Percentiles rank a stretch among this genome's conserved stretches.
Evolutionary conservation across 2,888 invertebrate genomes (phyloP).

Genomic region (Drosophila anomelani): DNA sequence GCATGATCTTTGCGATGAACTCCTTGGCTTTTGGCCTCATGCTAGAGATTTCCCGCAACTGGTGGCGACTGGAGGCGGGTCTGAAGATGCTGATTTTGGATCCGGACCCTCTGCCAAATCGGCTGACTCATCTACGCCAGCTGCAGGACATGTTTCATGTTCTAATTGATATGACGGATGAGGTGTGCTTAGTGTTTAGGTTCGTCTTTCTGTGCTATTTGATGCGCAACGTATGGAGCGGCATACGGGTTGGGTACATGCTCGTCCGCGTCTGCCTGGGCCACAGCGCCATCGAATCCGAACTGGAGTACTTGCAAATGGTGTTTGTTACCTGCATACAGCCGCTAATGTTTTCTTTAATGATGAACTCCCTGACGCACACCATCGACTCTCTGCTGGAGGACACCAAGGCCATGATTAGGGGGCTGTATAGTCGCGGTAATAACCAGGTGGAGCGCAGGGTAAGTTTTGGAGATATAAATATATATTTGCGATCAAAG

Average conservation of each 20-base stretch:
- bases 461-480: slow-evolving; percentile 14
- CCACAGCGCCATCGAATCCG: slow-evolving; percentile 22
- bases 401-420: slow-evolving; percentile 27
- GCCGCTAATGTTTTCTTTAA: slow-evolving; percentile 9
- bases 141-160: slow-evolving; percentile 10
- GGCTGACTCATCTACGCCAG: neutral
- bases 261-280: slow-evolving; percentile 19
- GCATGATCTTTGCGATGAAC: slow-evolving; percentile 21
- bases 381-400: slow-evolving; percentile 9
- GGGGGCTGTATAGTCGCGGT: neutral
- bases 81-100: neutral
- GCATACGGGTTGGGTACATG: slow-evolving; percentile 29
- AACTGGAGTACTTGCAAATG: slow-evolving; percentile 19
- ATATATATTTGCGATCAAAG: fast-evolving
- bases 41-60: slow-evolving; percentile 16
- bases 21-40: slow-evolving; percentile 23
- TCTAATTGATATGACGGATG: slow-evolving; percentile 17
- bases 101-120: neutral
- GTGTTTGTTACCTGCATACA: slow-evolving; percentile 28
- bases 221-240: slow-evolving; percentile 29
- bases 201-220: slow-evolving; percentile 26
- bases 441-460: neutral
- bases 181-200: slow-evolving; percentile 22
- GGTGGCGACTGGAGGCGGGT: slow-evolving; percentile 23
- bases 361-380: slow-evolving; percentile 23